phyloP scores from a whole-genome alignment of 1,140 invertebrate species.

The Cydia amplana region DNA sequence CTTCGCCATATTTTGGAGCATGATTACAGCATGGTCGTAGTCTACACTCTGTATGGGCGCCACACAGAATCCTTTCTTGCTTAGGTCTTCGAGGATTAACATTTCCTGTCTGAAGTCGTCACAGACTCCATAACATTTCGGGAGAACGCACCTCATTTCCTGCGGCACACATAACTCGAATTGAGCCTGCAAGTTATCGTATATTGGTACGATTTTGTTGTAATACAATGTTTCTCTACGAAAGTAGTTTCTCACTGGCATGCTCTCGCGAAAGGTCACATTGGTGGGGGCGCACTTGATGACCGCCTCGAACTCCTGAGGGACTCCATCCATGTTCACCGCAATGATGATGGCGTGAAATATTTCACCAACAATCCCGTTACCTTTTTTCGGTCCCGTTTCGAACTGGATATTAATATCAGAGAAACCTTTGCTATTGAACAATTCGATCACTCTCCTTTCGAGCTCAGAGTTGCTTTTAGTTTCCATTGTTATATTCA shows the following conservation, averaged over 20 bases:
- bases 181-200: constrained; percentile 11
- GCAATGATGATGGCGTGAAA: constrained; percentile 6
- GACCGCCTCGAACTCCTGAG: not conserved
- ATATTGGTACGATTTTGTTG: constrained; percentile 24
- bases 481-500: not conserved
- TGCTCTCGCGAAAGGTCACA: not conserved
- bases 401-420: constrained; percentile 20
- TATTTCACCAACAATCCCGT: not conserved
- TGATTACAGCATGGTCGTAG: constrained; percentile 11
- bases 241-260: not conserved
- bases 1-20: not conserved
- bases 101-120: constrained; percentile 21
- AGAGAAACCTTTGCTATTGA: not conserved
- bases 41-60: not conserved
- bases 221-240: constrained; percentile 13
- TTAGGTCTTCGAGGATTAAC: not conserved
- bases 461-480: not conserved
- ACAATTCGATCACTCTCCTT: constrained; percentile 15
- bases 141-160: constrained; percentile 12
- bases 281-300: not conserved
- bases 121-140: not conserved
- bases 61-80: not conserved
- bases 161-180: constrained; percentile 13
- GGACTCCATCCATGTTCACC: not conserved
- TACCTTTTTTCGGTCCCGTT: not conserved